Percentiles rank a stretch among this genome's conserved stretches.
These are phyloP conservation scores for Medauroidea extradentata DNA, from an alignment of 1,140 invertebrate genomes.

Conservation along the genomic window DNA sequence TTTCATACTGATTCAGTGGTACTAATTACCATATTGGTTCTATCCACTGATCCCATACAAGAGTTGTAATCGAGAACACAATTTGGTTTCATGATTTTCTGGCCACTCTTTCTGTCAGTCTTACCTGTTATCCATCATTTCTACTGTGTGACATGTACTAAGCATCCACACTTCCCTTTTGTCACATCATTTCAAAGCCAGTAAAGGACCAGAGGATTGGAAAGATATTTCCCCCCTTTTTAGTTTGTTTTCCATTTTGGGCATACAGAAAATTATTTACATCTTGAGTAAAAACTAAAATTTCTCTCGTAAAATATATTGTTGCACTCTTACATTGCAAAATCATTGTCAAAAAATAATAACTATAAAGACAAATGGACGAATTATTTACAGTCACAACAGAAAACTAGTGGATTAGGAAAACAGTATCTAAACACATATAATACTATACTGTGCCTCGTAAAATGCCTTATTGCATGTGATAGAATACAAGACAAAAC, in stretches of 20 bases:
- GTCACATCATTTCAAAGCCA: slow-evolving; percentile 21
- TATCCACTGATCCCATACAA: slow-evolving; percentile 29
- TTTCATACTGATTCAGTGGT: slow-evolving; percentile 17
- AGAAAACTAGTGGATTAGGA: too few species aligned
- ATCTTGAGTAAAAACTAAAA: too few species aligned
- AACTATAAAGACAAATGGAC: too few species aligned
- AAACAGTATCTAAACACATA: too few species aligned
- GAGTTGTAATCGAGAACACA: slow-evolving; percentile 31
- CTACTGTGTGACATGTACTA: slow-evolving; percentile 10
- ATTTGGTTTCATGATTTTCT: slow-evolving; percentile 24
- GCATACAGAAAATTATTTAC: too few species aligned
- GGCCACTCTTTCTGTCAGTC: slow-evolving; percentile 14
- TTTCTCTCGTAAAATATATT: too few species aligned
- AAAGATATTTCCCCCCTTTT: slow-evolving; percentile 9
- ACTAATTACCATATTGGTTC: slow-evolving; percentile 17
- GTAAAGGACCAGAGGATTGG: slow-evolving; percentile 3
- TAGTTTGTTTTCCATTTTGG: slow-evolving; percentile 20
- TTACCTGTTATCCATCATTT: slow-evolving; percentile 14
- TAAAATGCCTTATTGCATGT: too few species aligned
- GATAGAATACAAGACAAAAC: too few species aligned
- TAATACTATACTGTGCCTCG: too few species aligned
- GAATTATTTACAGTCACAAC: too few species aligned
- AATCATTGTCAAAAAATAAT: too few species aligned
- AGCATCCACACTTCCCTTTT: slow-evolving; percentile 22
- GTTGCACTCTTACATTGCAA: too few species aligned